phyloP scores from a whole-genome alignment of 2,888 invertebrate genomes.

The Dinocampus coccinellae region DNA sequence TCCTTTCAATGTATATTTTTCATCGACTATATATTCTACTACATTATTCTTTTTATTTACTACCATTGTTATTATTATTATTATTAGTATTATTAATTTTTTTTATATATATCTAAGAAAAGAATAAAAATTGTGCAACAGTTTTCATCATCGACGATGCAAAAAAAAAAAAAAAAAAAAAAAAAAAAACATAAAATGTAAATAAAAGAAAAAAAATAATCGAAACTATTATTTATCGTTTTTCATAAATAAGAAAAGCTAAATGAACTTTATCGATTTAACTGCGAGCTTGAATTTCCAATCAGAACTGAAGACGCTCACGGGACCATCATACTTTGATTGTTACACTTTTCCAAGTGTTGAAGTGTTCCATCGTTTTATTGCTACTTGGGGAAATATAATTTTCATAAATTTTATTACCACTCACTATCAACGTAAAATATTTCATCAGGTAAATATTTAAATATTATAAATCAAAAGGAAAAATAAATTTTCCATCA shows the following conservation, averaged over 20 bases:
- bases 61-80: too few species aligned
- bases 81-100: too few species aligned
- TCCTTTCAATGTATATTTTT: too few species aligned
- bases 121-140: not conserved
- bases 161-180: too few species aligned
- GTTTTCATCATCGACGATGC: not conserved
- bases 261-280: slow-evolving; percentile 46
- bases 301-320: slow-evolving; percentile 50
- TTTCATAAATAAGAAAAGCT: not conserved
- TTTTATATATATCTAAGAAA: too few species aligned
- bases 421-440: not conserved
- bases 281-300: slow-evolving; percentile 43
- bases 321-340: slow-evolving; percentile 31
- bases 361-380: not conserved
- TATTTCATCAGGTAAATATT: not conserved
- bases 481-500: too few species aligned
- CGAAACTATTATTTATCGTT: not conserved
- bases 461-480: too few species aligned
- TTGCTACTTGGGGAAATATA: not conserved
- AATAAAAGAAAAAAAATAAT: not conserved
- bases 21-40: too few species aligned
- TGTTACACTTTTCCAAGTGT: slow-evolving; percentile 15
- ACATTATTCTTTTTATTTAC: too few species aligned
- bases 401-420: not conserved
- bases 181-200: not conserved